Evolutionary conservation across 2,113 vertebrate genomes (phyloP), one percentile per base, ranked within the genome.

Genomic region (Bostrychus sinensis): DNA sequence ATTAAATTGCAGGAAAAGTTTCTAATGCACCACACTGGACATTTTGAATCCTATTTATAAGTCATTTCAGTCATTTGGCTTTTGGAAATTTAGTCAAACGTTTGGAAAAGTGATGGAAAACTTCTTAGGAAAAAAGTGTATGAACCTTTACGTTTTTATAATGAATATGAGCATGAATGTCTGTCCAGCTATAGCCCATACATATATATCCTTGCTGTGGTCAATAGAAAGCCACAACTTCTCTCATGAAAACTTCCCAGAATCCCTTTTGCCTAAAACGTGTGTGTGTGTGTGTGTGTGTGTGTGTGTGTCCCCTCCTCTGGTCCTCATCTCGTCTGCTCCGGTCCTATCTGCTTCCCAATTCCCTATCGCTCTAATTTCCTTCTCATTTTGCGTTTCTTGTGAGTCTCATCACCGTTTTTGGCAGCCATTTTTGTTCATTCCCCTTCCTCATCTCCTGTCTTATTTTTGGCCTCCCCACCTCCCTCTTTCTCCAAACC

Each of bases 331-430:
- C 41, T 86, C 51, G 41, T 45, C 38, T 42, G 48, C 34, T 39
- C 30, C 57, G 43, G 54, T 66, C 34, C 72, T 65, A 32, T 71
- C 68, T 66, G 48, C 77, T 74, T 75, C 80, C 76, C 68, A 80
- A 66, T 83, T 73, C 68, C 76, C 62, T 42, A 20, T 62, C 55
- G 58, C 75, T 88, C 84, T 81, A 83, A 86, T 84, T 85, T 62
- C 77, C 36, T 56, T 38, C 70, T 68, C 71, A 70, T 81, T 75
- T 57, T 26, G 51, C 42, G 26, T 46, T 71, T 65, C 22, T 48
- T 83, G 79, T 81, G 79, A 48, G 25, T 84, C 81, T 89, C 88
- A 80, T 87, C 83, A 74, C 80, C 82, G 83, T 87, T 86, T n/a
- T 85, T 70, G 65, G 68, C 70, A 75, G 74, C 72, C 67, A 59